Conservation (phyloP, 2,888 invertebrate genomes). For the Malthinus seriepunctatus region DNA sequence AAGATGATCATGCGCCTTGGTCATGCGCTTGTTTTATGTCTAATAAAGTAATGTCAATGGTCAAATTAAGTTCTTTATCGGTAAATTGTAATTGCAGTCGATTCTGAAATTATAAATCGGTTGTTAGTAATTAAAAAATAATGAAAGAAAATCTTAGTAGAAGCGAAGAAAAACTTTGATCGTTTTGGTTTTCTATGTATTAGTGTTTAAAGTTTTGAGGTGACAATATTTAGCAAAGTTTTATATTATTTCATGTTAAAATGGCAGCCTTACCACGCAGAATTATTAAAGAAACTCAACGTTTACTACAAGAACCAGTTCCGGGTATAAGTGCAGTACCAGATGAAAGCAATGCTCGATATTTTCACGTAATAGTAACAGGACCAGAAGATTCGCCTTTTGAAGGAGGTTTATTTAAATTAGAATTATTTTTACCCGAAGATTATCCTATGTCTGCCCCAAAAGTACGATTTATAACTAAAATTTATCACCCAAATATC, state of each 20-base stretch:
- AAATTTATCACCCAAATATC: constrained; percentile 99
- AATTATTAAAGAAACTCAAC: constrained; percentile 97
- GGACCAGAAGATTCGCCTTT: constrained; percentile 96
- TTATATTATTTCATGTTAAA: constrained; percentile 40
- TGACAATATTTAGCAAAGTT: neutral
- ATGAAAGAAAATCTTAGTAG: neutral
- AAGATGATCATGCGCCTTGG: neutral
- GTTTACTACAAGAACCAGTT: constrained; percentile 97
- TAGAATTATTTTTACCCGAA: constrained; percentile 99
- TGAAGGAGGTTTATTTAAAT: constrained; percentile 97
- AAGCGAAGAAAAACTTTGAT: neutral
- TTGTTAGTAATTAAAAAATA: neutral
- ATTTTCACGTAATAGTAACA: constrained; percentile 97
- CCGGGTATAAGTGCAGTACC: constrained; percentile 97
- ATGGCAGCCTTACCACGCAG: constrained; percentile 92
- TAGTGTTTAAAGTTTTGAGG: neutral
- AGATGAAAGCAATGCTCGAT: constrained; percentile 94
- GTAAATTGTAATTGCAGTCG: constrained; percentile 16
- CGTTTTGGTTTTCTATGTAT: constrained; percentile 1
- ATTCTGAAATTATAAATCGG: neutral
- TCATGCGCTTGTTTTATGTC: constrained; percentile 9
- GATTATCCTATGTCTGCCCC: constrained; percentile 99
- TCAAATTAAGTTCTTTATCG: constrained; percentile 23
- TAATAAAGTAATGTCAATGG: constrained; percentile 12
- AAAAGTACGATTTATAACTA: constrained; percentile 99